Evolutionary conservation across 1,140 invertebrate species (phyloP), one percentile per base, ranked within the genome.

Genomic region (Asobara japonica): DNA sequence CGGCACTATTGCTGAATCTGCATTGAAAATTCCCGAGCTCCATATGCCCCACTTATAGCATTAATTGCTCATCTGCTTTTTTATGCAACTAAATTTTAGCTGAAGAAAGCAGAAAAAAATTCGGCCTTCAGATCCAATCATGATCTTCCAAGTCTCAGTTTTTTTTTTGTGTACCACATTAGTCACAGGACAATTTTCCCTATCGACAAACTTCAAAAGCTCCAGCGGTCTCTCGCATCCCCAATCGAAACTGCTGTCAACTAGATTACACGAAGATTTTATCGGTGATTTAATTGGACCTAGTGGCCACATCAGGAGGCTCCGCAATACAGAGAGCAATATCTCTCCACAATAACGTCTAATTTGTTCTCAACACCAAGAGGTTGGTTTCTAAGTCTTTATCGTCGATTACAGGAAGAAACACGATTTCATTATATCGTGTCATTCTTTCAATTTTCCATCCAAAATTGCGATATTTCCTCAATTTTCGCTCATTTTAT

Each of bases 181-280:
- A n/a, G n/a, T n/a, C n/a, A n/a, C n/a, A n/a, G n/a, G n/a, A n/a
- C n/a, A n/a, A n/a, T n/a, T n/a, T n/a, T n/a, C n/a, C n/a, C n/a
- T n/a, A n/a, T n/a, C n/a, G n/a, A n/a, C n/a, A n/a, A n/a, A n/a
- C n/a, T n/a, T n/a, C n/a, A n/a, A n/a, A n/a, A n/a, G n/a, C n/a
- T n/a, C n/a, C n/a, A n/a, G n/a, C n/a, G n/a, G n/a, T n/a, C n/a
- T n/a, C n/a, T n/a, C n/a, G n/a, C n/a, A n/a, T n/a, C n/a, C 41
- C 25, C 22, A 25, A 56, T 56, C 51, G 22, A 56, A 56, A 56
- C 22, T 56, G 51, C 25, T 27, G 22, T 56, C 41, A 56, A 56
- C 51, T 56, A 56, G 51, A 56, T 56, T 56, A 56, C 22, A 56
- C 22, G 51, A 56, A 56, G 51, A 56, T 56, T 56, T 56, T n/a